Percentiles rank a stretch among this genome's conserved stretches.
phyloP scores from a whole-genome alignment of 2,888 invertebrate genomes.

The Tineola bisselliella region DNA sequence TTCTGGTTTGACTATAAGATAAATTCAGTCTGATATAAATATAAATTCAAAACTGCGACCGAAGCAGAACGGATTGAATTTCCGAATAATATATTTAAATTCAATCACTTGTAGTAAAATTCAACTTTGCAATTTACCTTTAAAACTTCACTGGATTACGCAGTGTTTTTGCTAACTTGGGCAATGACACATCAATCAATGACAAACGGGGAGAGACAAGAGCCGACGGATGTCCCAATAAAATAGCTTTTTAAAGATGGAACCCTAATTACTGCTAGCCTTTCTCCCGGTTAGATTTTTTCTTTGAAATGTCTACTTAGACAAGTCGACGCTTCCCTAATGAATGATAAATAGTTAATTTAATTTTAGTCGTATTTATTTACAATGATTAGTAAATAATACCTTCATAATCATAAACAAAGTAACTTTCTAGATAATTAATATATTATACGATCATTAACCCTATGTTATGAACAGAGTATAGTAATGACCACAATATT shows the following conservation, averaged over 20 bases:
- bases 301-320: neutral
- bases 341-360: neutral
- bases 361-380: neutral
- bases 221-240: neutral
- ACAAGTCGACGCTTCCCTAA: neutral
- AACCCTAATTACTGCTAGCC: neutral
- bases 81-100: no score
- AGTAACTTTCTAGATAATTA: neutral
- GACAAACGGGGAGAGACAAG: conserved; percentile 22
- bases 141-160: neutral
- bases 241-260: neutral
- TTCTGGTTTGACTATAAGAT: no score
- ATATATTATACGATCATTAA: neutral
- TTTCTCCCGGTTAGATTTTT: neutral
- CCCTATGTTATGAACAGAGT: neutral
- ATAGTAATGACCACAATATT: no score
- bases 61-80: no score
- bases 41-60: no score
- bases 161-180: neutral
- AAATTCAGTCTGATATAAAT: no score
- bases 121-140: no score
- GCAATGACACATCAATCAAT: conserved; percentile 38
- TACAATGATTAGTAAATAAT: neutral
- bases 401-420: neutral
- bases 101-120: no score